Base-by-base conservation (phyloP, 1,140 invertebrate genomes). In the Rhopalosiphum maidis region DNA sequence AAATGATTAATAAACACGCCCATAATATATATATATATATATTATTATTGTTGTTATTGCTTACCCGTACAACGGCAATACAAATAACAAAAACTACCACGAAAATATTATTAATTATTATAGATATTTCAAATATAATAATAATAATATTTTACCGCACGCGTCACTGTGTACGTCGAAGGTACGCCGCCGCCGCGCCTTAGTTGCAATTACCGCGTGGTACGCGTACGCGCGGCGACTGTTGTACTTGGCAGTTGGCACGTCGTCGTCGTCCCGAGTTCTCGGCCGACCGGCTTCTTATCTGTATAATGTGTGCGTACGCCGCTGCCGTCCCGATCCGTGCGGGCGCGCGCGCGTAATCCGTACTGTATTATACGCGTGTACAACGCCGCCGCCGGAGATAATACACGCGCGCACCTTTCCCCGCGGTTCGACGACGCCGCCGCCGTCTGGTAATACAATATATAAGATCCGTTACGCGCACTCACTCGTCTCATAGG, bases 391-490 rank as follows among this genome's bases (percentile, higher is more conserved):
- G 48, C 54, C 90, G 21, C 43, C 68, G 46, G 35, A 83, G 91
- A 92, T 92, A 92, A 92, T 77, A 77, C 90, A 46, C 46, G 46
- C 87, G 90, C 90, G 77, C 77, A 83, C 91, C 91, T 92, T 92
- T 92, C 68, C 46, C 51, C 91, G 46, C 91, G 43, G 68, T 35
- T 25, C 77, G 86, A 0, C 86, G 82, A 7, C 35, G 83, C 83
- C 83, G 46, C 86, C 87, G 88, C 48, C 35, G 35, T n/a, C 51
- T n/a, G 22, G 8, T 48, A n/a, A 23, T 41, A 55, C 9, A 89
- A 83, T 37, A 92, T 51, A 83, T 91, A 91, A 91, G 91, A 92
- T 92, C 60, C 91, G 91, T 92, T 92, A 91, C 68, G 68, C 68
- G 68, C 77, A 82, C 51, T 83, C 91, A 83, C 35, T 83, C 46